Base-by-base conservation (phyloP, 2,797 vertebrate genomes). In the Thaleichthys pacificus region DNA sequence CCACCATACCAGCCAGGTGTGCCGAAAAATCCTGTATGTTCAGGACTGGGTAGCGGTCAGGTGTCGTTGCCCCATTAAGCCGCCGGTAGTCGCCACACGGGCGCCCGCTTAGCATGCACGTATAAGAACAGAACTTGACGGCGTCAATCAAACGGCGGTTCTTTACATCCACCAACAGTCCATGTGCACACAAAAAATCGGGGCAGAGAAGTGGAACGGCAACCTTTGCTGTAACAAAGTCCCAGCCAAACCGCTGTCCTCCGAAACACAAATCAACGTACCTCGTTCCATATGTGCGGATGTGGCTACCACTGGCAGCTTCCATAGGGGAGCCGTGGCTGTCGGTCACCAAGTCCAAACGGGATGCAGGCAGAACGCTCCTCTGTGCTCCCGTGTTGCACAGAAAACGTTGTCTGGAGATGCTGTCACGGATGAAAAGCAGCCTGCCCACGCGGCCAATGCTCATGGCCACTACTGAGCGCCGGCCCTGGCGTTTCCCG, bases 391-490 rank as follows among this genome's bases (percentile, higher is more conserved):
- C 32, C 0, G 35, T 65, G 47, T 74, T 54, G 8, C 74, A 74
- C 24, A 28, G 26, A 0, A 30, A 30, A 30, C 28, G 21, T 12
- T 11, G 15, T 2, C 72, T 72, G 8, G 76, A 77, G 32, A 72
- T 24, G 58, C 63, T 15, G n/a, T 70, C 69, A 3, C n/a, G 47
- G 4, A 70, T 64, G 38, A 70, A 79, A 9, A 75, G 77, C 38
- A 73, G 67, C 61, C 74, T 63, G 63, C 32, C 63, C 4, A 9
- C 9, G 30, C 19, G 24, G 70, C 76, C 66, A 62, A 71, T 49
- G 6, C 61, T 68, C 72, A n/a, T 22, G 54, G 75, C 26, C n/a
- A 58, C 47, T 75, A 74, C 11, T 62, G 61, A 74, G 72, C 49
- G 12, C 79, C 21, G 21, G 64, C 68, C 54, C 26, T 4, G n/a